Conservation (phyloP, 2,888 invertebrate species). For the Toxonevra muliebris region DNA sequence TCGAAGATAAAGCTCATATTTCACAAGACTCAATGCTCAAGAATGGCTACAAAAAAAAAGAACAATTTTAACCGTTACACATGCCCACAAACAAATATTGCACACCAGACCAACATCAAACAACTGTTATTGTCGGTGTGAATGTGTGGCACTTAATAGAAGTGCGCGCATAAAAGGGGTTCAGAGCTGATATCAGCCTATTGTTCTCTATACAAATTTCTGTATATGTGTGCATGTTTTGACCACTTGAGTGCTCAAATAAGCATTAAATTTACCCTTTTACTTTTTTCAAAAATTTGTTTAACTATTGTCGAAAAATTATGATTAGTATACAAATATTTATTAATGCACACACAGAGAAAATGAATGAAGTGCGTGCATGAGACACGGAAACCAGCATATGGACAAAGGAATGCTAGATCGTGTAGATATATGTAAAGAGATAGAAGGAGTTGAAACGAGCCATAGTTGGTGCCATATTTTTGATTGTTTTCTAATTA, state of each 20-base stretch:
- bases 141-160: conserved; percentile 6
- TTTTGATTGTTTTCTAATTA: conserved; percentile 28
- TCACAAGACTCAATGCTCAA: too few species aligned
- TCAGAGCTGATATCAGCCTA: background rate
- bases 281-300: background rate
- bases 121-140: conserved; percentile 9
- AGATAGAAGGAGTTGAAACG: too few species aligned
- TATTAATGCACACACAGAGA: background rate
- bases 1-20: too few species aligned
- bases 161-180: conserved; percentile 19
- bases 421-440: too few species aligned
- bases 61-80: too few species aligned
- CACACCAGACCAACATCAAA: conserved; percentile 7
- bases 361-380: background rate
- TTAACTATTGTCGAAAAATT: conserved; percentile 6
- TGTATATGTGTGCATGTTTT: conserved; percentile 1
- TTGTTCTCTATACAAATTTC: background rate
- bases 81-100: too few species aligned
- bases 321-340: conserved; percentile 13
- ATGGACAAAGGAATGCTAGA: background rate
- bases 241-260: conserved; percentile 25
- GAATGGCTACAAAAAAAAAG: too few species aligned
- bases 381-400: background rate
- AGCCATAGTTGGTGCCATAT: conserved; percentile 17
- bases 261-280: conserved; percentile 22